Evolutionary conservation across 2,888 invertebrate species (phyloP), one percentile per base, ranked within the genome.

Genomic region (Allolobophora icterica): DNA sequence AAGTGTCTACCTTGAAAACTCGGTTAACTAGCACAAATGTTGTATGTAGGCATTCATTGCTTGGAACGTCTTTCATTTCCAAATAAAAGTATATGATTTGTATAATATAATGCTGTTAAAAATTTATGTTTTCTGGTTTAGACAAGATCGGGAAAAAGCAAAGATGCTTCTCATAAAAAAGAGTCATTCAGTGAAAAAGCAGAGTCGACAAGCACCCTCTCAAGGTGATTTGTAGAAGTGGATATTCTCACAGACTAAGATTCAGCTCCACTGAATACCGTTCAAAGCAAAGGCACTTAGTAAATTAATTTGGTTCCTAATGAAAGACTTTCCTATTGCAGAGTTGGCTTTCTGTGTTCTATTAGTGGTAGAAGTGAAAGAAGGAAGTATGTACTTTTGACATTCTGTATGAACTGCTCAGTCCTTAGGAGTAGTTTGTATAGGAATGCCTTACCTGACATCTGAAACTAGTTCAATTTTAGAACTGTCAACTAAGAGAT

Each of bases 141-240:
- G 94, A 91, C 90, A 93, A 89, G 94, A 92, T n/a, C 93, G 93
- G 91, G 93, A 94, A 58, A 94, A 94, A 89, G 92, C 92, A 52
- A 92, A 87, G 24, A 90, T 93, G 8, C 91, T 94, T 52, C 91
- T 92, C 90, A 93, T 93, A 83, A 94, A 94, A 91, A 93, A 92
- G 58, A 89, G 91, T 19, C 93, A 93, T 91, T 94, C 94, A 83
- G 83, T 94, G 40, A 93, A 93, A 84, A 94, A 94, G 91, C 92
- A 92, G 90, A 42, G 42, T 33, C 89, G 92, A 58, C 42, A 84
- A 30, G 42, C 58, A n/a, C 90, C 90, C 21, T 89, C 34, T 24
- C 30, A 24, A 40, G 21, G 33, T 91, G 52, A 83, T n/a, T 45
- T 83, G 0, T 83, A 90, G 30, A 71, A 71, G n/a, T 8, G n/a